Evolutionary conservation across 2,888 invertebrate species (phyloP).

Genomic region (Nephrotoma guestfalica): DNA sequence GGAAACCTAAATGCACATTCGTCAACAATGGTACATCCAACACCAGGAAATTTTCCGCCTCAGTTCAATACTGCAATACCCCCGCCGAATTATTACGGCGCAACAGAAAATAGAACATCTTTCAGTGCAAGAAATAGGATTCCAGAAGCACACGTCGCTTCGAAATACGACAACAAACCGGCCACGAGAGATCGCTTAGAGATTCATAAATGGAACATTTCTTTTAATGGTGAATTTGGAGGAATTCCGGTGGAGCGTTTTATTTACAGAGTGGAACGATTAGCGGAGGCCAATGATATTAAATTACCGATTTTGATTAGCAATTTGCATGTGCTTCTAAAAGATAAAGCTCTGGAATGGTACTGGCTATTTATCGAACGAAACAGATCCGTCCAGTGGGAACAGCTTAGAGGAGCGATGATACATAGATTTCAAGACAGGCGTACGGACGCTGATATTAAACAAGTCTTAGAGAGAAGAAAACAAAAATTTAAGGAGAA

Average conservation of each 20-base stretch:
- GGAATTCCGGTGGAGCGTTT: background rate
- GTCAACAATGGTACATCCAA: background rate
- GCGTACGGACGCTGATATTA: background rate
- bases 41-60: background rate
- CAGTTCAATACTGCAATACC: too few relatives aligned
- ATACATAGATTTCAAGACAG: background rate
- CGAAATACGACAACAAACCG: background rate
- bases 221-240: background rate
- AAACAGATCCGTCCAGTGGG: too few relatives aligned
- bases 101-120: background rate
- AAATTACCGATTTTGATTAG: too few relatives aligned
- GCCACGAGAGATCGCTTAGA: background rate
- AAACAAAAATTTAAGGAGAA: background rate
- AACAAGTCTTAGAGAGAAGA: background rate
- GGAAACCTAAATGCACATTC: background rate
- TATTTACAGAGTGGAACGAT: background rate
- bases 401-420: background rate
- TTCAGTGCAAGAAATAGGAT: background rate
- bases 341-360: too few relatives aligned
- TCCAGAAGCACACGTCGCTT: background rate
- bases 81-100: background rate
- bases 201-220: background rate
- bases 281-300: background rate
- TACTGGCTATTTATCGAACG: too few relatives aligned
- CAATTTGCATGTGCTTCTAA: too few relatives aligned